These are phyloP conservation scores for Nymphalis urticae DNA, from an alignment of 2,888 invertebrate species.

Conservation along the genomic window DNA sequence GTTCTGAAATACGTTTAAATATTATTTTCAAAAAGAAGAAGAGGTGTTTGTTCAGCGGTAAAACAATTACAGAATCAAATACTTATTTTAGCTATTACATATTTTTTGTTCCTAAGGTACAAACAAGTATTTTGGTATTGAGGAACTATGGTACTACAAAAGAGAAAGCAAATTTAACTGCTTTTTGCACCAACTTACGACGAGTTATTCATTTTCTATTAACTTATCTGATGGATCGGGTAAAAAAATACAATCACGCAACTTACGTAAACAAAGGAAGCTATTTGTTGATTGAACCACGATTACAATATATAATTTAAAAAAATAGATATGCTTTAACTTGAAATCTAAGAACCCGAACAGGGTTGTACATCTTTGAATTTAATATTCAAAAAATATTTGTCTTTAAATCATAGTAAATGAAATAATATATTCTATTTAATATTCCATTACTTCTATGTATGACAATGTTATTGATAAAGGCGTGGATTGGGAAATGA, in stretches of 20 bases:
- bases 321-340: neutral
- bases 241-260: constrained; percentile 11
- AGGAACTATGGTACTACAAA: constrained; percentile 15
- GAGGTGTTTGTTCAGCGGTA: neutral
- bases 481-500: too few species aligned
- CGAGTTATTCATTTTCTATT: constrained; percentile 24
- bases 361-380: too few species aligned
- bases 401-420: too few species aligned
- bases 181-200: constrained; percentile 31
- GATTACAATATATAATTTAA: neutral
- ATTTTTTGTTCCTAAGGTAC: too few species aligned
- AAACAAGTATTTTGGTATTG: neutral
- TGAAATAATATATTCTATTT: too few species aligned
- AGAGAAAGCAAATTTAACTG: constrained; percentile 33
- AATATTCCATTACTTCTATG: too few species aligned
- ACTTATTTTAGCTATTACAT: neutral
- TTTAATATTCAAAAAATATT: too few species aligned
- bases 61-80: too few species aligned
- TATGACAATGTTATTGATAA: too few species aligned
- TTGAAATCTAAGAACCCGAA: neutral
- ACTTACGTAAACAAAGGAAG: constrained; percentile 5
- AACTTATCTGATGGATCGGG: constrained; percentile 19
- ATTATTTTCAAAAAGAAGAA: neutral
- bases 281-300: neutral
- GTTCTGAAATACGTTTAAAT: neutral